phyloP scores from a whole-genome alignment of 92 coral and sea anemone species.

The Virgularia gustaviana region DNA sequence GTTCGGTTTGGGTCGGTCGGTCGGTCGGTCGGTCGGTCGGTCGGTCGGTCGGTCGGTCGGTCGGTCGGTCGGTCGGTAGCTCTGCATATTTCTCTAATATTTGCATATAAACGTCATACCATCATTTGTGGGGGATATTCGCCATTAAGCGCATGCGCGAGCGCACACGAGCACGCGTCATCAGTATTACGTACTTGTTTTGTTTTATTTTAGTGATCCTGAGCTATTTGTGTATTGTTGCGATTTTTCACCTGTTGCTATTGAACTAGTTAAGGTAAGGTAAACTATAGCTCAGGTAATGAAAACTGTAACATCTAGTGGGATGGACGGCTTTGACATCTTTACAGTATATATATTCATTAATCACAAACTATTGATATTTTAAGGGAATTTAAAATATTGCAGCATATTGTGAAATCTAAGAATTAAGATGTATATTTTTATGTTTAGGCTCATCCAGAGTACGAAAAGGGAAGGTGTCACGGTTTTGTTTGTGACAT shows the following conservation, averaged over 20 bases:
- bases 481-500: slow-evolving; percentile 94
- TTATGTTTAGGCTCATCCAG: slow-evolving; percentile 68
- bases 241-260: slow-evolving; percentile 91
- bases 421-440: not conserved
- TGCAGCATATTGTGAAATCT: not conserved
- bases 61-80: too few relatives aligned
- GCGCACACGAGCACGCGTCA: too few relatives aligned
- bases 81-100: not conserved
- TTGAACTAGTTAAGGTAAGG: slow-evolving; percentile 89
- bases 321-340: not conserved
- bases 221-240: slow-evolving; percentile 87
- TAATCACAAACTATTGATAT: not conserved
- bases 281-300: not conserved
- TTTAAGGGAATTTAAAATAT: not conserved
- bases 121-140: too few relatives aligned
- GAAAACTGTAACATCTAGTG: not conserved
- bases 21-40: too few relatives aligned
- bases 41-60: too few relatives aligned
- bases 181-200: too few relatives aligned
- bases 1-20: not conserved
- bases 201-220: slow-evolving; percentile 73
- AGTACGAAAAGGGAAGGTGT: slow-evolving; percentile 68
- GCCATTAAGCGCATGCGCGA: too few relatives aligned
- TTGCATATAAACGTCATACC: too few relatives aligned
- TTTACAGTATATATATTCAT: not conserved